A percentile compares a stretch with the other conserved stretches of the same genome.
Evolutionary conservation across 2,888 invertebrate genomes (phyloP).

Genomic region (Stenodera caucasica): DNA sequence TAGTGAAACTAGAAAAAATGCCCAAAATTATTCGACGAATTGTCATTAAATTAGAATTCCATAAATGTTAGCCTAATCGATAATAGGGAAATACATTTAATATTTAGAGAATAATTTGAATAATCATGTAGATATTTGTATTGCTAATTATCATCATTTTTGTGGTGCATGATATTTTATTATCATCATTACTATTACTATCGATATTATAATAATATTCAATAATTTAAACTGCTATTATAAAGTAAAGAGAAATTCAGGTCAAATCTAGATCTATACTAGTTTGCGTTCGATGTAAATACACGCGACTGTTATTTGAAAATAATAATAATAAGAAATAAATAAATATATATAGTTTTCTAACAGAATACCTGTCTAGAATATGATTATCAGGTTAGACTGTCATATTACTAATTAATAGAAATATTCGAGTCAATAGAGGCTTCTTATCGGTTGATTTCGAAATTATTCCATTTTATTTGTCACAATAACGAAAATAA

Average conservation of each 20-base stretch:
- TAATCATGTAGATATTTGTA: neutral
- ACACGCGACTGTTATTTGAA: neutral
- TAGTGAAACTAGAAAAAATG: too few species aligned
- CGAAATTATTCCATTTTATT: too few species aligned
- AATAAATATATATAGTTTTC: neutral
- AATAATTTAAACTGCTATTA: neutral
- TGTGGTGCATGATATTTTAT: neutral
- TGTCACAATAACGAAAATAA: too few species aligned
- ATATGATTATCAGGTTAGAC: neutral
- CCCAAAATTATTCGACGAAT: too few species aligned
- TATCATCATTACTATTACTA: neutral
- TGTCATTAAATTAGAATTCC: neutral
- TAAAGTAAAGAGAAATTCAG: constrained; percentile 5
- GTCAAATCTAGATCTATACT: constrained; percentile 2
- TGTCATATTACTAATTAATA: neutral
- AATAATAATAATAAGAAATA: neutral
- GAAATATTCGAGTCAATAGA: too few species aligned
- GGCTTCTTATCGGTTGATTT: too few species aligned
- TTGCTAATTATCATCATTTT: neutral
- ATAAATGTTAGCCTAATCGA: neutral
- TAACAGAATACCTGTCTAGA: neutral
- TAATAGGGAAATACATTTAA: neutral
- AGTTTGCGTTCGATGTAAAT: constrained; percentile 1
- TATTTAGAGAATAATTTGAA: neutral
- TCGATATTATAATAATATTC: too few species aligned